phyloP scores from a whole-genome alignment of 2,113 vertebrate genomes.

The Tringa solitaria region DNA sequence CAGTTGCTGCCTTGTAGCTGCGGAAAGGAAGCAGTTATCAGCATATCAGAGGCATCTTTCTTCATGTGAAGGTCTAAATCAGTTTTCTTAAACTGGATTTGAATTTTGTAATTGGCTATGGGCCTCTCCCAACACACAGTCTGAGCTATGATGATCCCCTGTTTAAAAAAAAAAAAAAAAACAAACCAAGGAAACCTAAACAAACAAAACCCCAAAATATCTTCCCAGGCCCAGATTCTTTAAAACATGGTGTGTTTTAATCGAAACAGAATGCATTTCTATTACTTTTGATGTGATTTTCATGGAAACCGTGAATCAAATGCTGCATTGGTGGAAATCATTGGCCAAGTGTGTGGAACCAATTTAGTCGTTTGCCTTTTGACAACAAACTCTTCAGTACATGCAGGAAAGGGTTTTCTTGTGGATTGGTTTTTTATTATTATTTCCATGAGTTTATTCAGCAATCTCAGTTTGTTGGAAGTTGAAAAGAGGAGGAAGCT shows the following conservation, averaged over 20 bases:
- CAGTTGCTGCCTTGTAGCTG: neutral
- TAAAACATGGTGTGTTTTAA: neutral
- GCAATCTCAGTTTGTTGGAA: neutral
- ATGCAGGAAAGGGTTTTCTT: neutral
- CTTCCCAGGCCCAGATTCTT: neutral
- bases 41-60: neutral
- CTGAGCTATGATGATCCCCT: neutral
- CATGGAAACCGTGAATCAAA: neutral
- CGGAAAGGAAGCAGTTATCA: neutral
- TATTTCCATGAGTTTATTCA: neutral
- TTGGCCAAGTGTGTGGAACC: neutral
- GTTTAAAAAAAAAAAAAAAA: neutral
- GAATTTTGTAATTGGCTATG: neutral
- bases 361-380: neutral
- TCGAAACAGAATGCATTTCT: neutral
- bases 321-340: neutral
- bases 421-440: too few species aligned
- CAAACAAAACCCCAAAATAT: too few species aligned
- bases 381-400: neutral
- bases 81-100: neutral
- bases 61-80: neutral
- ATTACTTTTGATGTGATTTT: neutral
- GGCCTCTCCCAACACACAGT: neutral
- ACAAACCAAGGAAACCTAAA: too few species aligned
- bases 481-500: neutral